These are phyloP conservation scores for Thrips palmi DNA, from an alignment of 1,140 invertebrate species.

Conservation along the genomic window DNA sequence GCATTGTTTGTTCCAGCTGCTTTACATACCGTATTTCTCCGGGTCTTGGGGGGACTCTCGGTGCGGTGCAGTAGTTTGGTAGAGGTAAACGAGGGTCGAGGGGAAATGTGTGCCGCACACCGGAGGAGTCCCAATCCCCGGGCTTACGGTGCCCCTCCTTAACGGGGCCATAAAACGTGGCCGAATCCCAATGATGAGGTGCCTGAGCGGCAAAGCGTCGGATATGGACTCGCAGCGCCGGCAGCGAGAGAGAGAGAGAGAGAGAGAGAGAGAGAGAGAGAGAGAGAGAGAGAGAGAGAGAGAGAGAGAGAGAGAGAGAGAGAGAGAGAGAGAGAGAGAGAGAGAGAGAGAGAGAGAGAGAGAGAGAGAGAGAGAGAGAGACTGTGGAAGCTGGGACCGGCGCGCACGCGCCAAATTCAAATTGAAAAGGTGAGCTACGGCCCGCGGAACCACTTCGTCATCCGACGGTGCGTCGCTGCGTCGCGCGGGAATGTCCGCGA, in stretches of 20 bases:
- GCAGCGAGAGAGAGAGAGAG: slow-evolving; percentile 6
- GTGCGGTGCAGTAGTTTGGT: too few species aligned
- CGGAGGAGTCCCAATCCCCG: background rate
- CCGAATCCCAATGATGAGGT: background rate
- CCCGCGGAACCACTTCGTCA: too few species aligned
- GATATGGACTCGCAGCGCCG: too few species aligned
- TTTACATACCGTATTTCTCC: too few species aligned
- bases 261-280: slow-evolving; percentile 6
- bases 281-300: slow-evolving; percentile 2
- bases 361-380: slow-evolving; percentile 3
- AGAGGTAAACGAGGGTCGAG: slow-evolving; percentile 5
- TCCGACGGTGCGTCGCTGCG: too few species aligned
- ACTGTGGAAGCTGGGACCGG: background rate
- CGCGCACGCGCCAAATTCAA: background rate
- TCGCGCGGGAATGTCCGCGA: too few species aligned
- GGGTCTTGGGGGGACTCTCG: too few species aligned
- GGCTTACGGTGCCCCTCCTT: background rate
- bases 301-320: background rate
- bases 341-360: slow-evolving; percentile 8
- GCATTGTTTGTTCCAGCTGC: too few species aligned
- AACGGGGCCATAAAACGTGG: background rate
- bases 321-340: slow-evolving; percentile 6
- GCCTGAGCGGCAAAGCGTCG: too few species aligned
- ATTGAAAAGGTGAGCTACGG: too few species aligned
- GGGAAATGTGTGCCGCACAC: background rate